phyloP scores from a whole-genome alignment of 2,888 invertebrate species.

The Lissocephala sabroskyi region DNA sequence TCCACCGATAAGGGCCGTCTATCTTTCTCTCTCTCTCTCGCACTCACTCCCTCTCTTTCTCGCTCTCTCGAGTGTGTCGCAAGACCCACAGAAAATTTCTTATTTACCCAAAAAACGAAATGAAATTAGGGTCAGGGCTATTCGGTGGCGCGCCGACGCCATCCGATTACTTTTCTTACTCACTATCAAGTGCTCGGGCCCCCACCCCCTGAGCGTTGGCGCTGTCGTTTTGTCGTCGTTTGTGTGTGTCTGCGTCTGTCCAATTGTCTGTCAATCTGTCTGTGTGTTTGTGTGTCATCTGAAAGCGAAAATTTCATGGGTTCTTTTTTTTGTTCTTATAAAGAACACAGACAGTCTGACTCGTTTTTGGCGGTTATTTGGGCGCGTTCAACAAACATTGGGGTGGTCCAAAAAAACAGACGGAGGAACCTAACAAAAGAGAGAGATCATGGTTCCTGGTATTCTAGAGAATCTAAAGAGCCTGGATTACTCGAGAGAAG shows the following conservation, averaged over 20 bases:
- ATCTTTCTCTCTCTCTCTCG: too few relatives aligned
- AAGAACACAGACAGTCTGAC: constrained; percentile 16
- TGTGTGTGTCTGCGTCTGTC: constrained; percentile 12
- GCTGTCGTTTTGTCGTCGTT: constrained; percentile 2
- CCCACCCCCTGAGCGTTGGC: too few relatives aligned
- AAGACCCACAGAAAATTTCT: constrained; percentile 27
- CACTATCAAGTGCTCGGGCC: constrained; percentile 26
- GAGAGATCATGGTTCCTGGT: too few relatives aligned
- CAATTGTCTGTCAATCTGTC: too few relatives aligned
- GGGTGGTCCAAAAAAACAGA: constrained; percentile 7
- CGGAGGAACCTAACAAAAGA: too few relatives aligned
- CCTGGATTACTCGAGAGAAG: too few relatives aligned
- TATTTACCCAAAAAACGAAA: constrained; percentile 50
- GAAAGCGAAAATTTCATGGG: constrained; percentile 50
- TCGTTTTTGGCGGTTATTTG: too few relatives aligned
- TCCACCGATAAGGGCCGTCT: too few relatives aligned
- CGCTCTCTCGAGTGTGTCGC: too few relatives aligned
- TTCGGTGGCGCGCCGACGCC: neutral
- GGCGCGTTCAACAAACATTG: constrained; percentile 17
- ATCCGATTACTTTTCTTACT: constrained; percentile 24
- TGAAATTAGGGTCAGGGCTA: constrained; percentile 58
- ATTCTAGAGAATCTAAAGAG: too few relatives aligned
- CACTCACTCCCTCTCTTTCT: too few relatives aligned
- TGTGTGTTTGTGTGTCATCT: constrained; percentile 49
- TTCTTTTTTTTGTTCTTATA: too few relatives aligned